These are phyloP conservation scores for Corticium candelabrum DNA, from an alignment of 37 sponge, comb jelly and placozoan genomes.

Conservation along the genomic window DNA sequence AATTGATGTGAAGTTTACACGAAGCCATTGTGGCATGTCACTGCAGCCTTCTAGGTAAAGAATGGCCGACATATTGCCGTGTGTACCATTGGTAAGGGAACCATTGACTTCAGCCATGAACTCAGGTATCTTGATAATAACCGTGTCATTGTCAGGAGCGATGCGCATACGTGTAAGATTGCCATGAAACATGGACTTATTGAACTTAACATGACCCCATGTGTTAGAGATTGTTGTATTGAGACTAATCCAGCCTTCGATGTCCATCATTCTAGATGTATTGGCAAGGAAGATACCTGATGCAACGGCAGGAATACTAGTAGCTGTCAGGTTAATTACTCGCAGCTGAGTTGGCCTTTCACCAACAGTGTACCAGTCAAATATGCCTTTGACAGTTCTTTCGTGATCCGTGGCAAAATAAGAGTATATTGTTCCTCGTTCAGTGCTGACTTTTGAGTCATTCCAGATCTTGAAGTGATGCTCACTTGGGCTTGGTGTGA, in stretches of 20 bases:
- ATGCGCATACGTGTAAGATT: background rate
- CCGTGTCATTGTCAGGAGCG: background rate
- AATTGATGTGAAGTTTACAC: background rate
- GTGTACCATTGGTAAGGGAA: background rate
- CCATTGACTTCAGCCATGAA: background rate
- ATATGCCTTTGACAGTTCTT: background rate
- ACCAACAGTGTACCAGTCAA: background rate
- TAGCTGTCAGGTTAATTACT: background rate
- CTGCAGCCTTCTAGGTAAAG: background rate
- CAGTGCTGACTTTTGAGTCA: background rate
- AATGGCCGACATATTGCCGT: background rate
- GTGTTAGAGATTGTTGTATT: background rate
- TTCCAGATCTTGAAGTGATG: background rate
- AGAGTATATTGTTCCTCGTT: background rate
- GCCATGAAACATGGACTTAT: background rate
- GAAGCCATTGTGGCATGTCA: conserved; percentile 1
- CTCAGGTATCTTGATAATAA: background rate
- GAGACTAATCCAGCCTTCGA: background rate
- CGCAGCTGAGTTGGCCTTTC: background rate
- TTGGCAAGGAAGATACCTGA: background rate
- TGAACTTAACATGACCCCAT: background rate
- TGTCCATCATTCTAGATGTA: background rate
- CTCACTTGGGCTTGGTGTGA: background rate
- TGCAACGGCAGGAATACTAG: background rate
- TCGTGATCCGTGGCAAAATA: background rate